Base-by-base conservation (phyloP, 1,140 invertebrate genomes). In the Aphelenchoides besseyi region DNA sequence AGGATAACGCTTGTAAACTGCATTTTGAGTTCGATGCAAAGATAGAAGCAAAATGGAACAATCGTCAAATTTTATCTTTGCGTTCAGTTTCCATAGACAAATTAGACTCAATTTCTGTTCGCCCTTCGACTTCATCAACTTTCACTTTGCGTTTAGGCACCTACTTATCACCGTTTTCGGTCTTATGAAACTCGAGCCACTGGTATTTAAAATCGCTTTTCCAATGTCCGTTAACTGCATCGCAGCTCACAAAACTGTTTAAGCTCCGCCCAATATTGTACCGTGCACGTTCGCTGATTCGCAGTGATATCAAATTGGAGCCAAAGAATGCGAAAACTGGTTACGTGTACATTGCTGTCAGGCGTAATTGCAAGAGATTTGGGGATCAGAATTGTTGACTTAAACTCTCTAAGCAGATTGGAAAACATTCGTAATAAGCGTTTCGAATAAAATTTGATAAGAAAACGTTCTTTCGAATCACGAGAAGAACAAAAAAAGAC, bases 401-500 rank as follows among this genome's bases (percentile, higher is more conserved):
- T 41, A n/a, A 41, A 8, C 37, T 41, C 5, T 41, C 37, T 41
- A 41, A n/a, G n/a, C 37, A 41, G n/a, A 41, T 5, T 8, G 37
- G n/a, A 41, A 41, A n/a, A 41, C 37, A 41, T 41, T 41, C n/a
- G 37, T n/a, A 41, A 41, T 41, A 8, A 41, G 37, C 37, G 5
- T 41, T 41, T 41, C n/a, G 37, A n/a, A 41, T 8, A n/a, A 5
- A 41, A 41, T 8, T n/a, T 8, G n/a, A 41, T n/a, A 41, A 41
- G n/a, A 41, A 41, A n/a, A 41, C 37, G n/a, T 5, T 41, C 5
- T 41, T 5, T 41, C n/a, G 37, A 41, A 41, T 8, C n/a, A n/a
- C 37, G 37, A n/a, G n/a, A 41, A 41, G 37, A 41, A 41, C n/a
- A 41, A 41, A n/a, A 41, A 41, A 41, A 41, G n/a, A n/a, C n/a